Percentiles rank a stretch among this genome's conserved stretches.
These are phyloP conservation scores for Lasioglossum zephyrum DNA, from an alignment of 2,888 invertebrate genomes.

Conservation along the genomic window DNA sequence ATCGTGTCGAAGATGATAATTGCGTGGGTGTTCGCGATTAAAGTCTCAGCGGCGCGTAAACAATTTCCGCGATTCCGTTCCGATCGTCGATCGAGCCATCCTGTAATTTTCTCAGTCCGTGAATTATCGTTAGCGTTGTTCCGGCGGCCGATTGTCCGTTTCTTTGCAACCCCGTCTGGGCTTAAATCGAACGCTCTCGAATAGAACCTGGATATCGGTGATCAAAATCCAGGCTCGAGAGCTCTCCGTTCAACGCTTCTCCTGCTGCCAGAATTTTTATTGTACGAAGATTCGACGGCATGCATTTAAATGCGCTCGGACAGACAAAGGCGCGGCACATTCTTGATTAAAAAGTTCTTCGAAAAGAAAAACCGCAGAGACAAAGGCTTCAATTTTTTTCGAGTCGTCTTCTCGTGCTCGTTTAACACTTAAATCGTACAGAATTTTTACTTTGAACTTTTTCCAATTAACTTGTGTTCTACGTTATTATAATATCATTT, in stretches of 20 bases:
- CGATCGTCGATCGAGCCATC: conserved; percentile 43
- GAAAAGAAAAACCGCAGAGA: background rate
- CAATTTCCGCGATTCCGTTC: conserved; percentile 35
- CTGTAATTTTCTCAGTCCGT: conserved; percentile 53
- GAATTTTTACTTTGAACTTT: background rate
- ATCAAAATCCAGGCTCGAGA: conserved; percentile 14
- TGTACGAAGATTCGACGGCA: conserved; percentile 6
- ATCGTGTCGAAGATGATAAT: conserved; percentile 34
- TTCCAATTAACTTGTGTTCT: too few species aligned
- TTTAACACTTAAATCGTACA: background rate
- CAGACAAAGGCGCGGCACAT: background rate
- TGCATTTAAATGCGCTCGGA: background rate
- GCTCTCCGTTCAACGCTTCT: conserved; percentile 7
- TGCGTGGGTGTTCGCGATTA: conserved; percentile 27
- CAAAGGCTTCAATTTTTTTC: background rate
- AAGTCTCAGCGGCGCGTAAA: conserved; percentile 51
- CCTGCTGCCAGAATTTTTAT: conserved; percentile 13
- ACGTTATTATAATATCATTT: too few species aligned
- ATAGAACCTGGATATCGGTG: conserved; percentile 3
- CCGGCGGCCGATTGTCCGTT: conserved; percentile 17
- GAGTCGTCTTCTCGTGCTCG: background rate
- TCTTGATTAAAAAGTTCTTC: background rate
- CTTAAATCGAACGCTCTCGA: conserved; percentile 10
- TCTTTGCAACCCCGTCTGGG: background rate
- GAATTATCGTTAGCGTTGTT: conserved; percentile 54